phyloP scores from a whole-genome alignment of 2,113 vertebrate genomes.

The Tricholaema leucomelas region DNA sequence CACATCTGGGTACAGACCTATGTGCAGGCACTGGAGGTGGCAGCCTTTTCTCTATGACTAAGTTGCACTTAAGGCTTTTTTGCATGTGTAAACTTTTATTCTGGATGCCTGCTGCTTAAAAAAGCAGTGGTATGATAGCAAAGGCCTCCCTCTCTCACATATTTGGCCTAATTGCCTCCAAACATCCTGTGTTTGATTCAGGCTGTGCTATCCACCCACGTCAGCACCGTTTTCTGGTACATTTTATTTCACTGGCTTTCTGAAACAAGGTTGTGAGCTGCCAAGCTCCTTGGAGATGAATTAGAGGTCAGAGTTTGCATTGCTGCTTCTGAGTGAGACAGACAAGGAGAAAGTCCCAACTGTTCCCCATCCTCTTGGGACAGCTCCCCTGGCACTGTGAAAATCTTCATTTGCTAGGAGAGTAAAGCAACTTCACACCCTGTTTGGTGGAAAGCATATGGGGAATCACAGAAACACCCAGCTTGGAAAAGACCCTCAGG shows the following conservation, averaged over 20 bases:
- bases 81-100: not conserved
- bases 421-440: no score
- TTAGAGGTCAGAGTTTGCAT: not conserved
- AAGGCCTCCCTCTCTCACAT: not conserved
- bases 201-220: not conserved
- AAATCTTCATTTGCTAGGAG: not conserved
- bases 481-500: no score
- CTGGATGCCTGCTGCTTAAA: not conserved
- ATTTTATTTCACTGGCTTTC: not conserved
- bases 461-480: no score
- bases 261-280: not conserved
- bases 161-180: constrained; percentile 33
- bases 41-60: not conserved
- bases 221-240: not conserved
- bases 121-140: not conserved
- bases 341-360: not conserved
- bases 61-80: not conserved
- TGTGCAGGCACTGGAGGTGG: not conserved
- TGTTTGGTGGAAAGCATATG: no score
- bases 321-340: not conserved
- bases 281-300: not conserved
- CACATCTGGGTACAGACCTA: not conserved
- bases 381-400: not conserved
- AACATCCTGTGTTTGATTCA: not conserved
- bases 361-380: not conserved